phyloP scores from a whole-genome alignment of 2,888 invertebrate genomes.

The Polymixis lichenea region DNA sequence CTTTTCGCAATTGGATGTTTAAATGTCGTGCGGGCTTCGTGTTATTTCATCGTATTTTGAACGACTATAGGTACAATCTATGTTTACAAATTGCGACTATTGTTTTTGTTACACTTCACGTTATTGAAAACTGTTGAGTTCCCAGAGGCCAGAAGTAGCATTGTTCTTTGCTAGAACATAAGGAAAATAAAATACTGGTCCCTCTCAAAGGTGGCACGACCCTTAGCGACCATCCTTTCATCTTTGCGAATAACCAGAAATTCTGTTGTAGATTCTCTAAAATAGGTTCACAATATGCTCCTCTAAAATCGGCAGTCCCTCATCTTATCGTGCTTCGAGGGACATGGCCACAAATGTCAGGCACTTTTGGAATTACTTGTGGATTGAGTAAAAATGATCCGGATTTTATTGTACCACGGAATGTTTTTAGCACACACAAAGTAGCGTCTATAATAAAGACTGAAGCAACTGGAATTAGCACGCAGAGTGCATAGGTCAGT shows the following conservation, averaged over 20 bases:
- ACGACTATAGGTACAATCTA: neutral
- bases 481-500: conserved; percentile 33
- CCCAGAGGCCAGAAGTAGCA: neutral
- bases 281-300: neutral
- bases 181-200: conserved; percentile 1
- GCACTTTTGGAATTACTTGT: neutral
- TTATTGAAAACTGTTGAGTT: neutral
- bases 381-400: neutral
- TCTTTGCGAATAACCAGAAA: neutral
- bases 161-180: neutral
- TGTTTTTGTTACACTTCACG: conserved; percentile 14
- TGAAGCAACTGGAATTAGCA: conserved; percentile 15
- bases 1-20: conserved; percentile 70
- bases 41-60: conserved; percentile 21
- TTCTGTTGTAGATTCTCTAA: neutral
- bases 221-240: neutral
- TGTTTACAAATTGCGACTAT: conserved; percentile 17
- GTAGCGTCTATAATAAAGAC: neutral
- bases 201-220: neutral
- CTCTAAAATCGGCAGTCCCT: neutral
- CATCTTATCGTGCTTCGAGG: neutral
- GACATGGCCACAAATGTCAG: neutral
- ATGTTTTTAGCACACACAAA: neutral
- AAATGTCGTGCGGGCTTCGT: conserved; percentile 29
- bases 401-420: neutral